Evolutionary conservation across 1,140 invertebrate genomes (phyloP), one percentile per base, ranked within the genome.

Genomic region (Eriocheir sinensis): DNA sequence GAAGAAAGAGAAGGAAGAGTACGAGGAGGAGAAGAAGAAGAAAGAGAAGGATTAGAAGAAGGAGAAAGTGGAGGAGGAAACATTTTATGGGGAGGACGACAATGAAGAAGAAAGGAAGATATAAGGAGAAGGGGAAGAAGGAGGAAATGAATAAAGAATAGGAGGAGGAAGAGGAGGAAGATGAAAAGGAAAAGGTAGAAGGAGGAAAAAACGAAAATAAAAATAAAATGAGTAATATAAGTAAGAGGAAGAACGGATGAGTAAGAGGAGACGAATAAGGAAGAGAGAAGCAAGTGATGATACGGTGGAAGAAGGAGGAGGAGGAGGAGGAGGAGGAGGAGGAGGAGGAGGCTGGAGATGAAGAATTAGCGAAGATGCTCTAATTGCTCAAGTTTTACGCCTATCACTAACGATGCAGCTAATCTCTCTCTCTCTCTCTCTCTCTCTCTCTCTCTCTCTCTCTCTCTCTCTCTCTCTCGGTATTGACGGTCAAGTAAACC

Each of bases 371-470:
- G 60, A n/a, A n/a, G 21, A 72, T 72, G 60, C 21, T 72, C 60
- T 72, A 72, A 72, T 72, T 72, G 60, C 60, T 72, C 21, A 72
- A 72, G 60, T 72, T 72, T 72, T 72, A 72, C 60, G 60, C 60
- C 60, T 72, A 72, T 72, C 60, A 72, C 21, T 72, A 72, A 72
- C 60, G 60, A 72, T 72, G 21, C 27, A n/a, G 27, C 60, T 72
- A n/a, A 27, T 72, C 60, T 72, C 60, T 72, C 60, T 72, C 60
- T 72, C 60, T 72, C 60, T 72, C 60, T 72, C 60, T 72, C 60
- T 72, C 27, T n/a, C 27, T n/a, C 27, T n/a, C 27, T n/a, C 27
- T n/a, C 60, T 72, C 60, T 72, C 60, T 72, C 60, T 72, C 60
- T 72, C 60, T 72, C 60, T 72, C 60, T n/a, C 27, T 48, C 44